These are phyloP conservation scores for Coilia nasus DNA, from an alignment of 2,797 vertebrate species.

Conservation along the genomic window DNA sequence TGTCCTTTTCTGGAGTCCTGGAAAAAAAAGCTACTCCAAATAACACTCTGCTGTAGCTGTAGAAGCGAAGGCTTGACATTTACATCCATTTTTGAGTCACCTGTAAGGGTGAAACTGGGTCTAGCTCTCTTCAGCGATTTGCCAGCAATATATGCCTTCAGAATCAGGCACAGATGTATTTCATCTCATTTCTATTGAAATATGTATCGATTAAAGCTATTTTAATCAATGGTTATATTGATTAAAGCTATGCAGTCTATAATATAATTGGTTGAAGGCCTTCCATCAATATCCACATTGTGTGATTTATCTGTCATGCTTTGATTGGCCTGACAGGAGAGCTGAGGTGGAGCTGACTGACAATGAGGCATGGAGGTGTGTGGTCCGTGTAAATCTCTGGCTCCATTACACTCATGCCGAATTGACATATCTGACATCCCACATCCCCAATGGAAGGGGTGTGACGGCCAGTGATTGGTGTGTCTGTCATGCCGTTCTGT, in stretches of 20 bases:
- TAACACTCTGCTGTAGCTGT: neutral
- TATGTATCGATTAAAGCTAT: neutral
- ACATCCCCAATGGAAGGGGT: neutral
- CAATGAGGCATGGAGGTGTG: neutral
- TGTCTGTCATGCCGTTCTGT: constrained; percentile 1
- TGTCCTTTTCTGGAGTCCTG: constrained; percentile 26
- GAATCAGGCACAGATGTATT: neutral
- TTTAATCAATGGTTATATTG: neutral
- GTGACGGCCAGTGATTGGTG: neutral
- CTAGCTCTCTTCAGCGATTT: neutral
- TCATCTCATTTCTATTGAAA: constrained; percentile 1
- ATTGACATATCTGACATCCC: constrained; percentile 6
- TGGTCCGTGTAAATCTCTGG: neutral
- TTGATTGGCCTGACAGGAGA: constrained; percentile 17
- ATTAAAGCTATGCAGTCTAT: neutral
- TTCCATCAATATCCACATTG: constrained; percentile 5
- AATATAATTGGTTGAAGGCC: constrained; percentile 9
- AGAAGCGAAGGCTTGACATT: constrained; percentile 16
- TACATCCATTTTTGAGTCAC: constrained; percentile 9
- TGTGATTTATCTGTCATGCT: constrained; percentile 14
- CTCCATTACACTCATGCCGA: neutral
- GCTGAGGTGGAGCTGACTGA: neutral
- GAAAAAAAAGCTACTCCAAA: neutral
- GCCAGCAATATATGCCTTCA: neutral
- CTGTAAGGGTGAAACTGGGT: constrained; percentile 30